Base-by-base conservation (phyloP, 2,113 vertebrate species). In the Tragelaphus imberbis region DNA sequence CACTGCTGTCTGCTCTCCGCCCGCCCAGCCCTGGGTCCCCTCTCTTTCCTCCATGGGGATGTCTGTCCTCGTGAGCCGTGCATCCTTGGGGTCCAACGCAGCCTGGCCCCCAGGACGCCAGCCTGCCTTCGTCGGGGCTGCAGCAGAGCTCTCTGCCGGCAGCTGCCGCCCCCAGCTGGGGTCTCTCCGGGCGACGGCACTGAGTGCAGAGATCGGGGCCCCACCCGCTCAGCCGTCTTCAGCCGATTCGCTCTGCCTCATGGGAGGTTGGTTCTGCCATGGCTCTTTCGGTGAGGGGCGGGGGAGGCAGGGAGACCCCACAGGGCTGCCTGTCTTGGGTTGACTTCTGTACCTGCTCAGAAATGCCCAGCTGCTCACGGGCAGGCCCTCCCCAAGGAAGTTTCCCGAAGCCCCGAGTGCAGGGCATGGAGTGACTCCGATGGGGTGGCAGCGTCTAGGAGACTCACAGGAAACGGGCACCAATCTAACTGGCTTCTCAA, bases 381-480 rank as follows among this genome's bases (percentile, higher is more conserved):
- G 27, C 3, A 61, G 65, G 7, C 23, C 36, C 53, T 30, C 44
- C 58, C 25, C 7, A 15, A 10, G 59, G 40, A 19, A 5, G 1
- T 19, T 30, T 36, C 14, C 53, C 4, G 14, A 40, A 40, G n/a
- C 9, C 55, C 82, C 15, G 2, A 5, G 23, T 58, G n/a, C 6
- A 14, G 5, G 27, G 25, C 53, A 3, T 7, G 25, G 58, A 71
- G 17, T 11, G 79, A 47, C 30, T 7, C 30, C 3, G 1, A 10
- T 55, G 61, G 17, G 15, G 12, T 2, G 27, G 30, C 7, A 17
- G 47, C 3, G 7, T 16, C 10, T 44, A 25, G 13, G 21, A 19
- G 36, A 19, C 27, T 13, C 27, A 1, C 0, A 2, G 25, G n/a
- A n/a, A 36, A 13, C 0, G 16, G 40, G 17, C 0, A 1, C n/a